Evolutionary conservation across 2,113 vertebrate genomes (phyloP), one percentile per base, ranked within the genome.

Genomic region (Dermatemys mawii): DNA sequence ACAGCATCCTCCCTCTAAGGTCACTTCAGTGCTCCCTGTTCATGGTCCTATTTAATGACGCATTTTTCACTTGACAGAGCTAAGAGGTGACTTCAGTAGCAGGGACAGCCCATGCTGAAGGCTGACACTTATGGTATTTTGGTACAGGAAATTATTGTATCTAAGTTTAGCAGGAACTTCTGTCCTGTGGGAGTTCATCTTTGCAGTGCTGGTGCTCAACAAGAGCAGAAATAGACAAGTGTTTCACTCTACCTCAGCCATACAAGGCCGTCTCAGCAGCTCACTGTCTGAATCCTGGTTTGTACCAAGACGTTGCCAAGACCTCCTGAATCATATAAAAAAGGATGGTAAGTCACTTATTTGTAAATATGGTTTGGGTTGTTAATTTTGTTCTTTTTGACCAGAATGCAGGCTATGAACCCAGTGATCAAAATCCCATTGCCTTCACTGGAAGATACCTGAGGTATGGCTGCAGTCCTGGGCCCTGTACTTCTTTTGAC

Each of bases 291-390:
- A 90, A 90, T n/a, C 73, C 38, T 41, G 51, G 14, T 44, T 8
- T 67, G 6, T 70, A 13, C 24, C 44, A 50, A 55, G 78, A 22
- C 4, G 8, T 51, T 51, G 4, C 67, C 46, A n/a, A 44, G 35
- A 38, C 27, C 83, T 5, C 84, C 38, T 16, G 79, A 87, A 13
- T 22, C 50, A 81, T 48, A 7, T 78, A n/a, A 73, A 82, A 87
- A 63, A 38, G 14, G 22, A 41, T 82, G 91, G 96, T 97, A 78
- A 94, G 97, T 89, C 70, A 49, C 93, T 88, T 22, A 10, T 29
- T 93, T 83, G 7, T 73, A 17, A 82, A 29, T 83, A 53, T 78
- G 4, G 27, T 70, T 63, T 88, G 78, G 73, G 41, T 44, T 16
- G 41, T 75, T 86, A 12, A 4, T 86, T 46, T 17, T 26, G 16